These are phyloP conservation scores for Agonopterix subpropinquella DNA, from an alignment of 2,888 invertebrate species.

Conservation along the genomic window DNA sequence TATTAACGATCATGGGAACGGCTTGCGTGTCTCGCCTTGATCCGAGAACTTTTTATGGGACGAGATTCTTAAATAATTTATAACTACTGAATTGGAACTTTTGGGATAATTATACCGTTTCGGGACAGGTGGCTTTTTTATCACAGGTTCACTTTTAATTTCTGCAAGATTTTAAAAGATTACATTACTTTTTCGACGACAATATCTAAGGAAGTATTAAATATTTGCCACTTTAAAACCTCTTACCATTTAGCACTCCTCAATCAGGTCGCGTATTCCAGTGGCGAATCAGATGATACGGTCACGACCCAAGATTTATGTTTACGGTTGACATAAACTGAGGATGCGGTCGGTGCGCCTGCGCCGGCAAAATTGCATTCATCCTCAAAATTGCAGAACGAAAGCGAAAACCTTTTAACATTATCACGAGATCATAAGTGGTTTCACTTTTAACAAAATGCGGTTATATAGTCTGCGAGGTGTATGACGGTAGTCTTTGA, in stretches of 20 bases:
- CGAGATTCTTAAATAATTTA: conserved; percentile 13
- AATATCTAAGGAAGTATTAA: too few species aligned
- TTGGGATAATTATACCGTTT: conserved; percentile 2
- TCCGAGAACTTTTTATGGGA: conserved; percentile 9
- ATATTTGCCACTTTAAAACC: too few species aligned
- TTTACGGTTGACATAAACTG: conserved; percentile 44
- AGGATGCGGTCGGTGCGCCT: conserved; percentile 23
- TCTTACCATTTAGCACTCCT: too few species aligned
- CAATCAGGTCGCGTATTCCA: conserved; percentile 8
- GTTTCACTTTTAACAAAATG: neutral
- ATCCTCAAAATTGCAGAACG: neutral
- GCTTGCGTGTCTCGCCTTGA: conserved; percentile 20
- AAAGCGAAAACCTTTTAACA: neutral
- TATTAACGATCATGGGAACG: conserved; percentile 64
- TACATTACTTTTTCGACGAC: too few species aligned
- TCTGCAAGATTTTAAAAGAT: too few species aligned
- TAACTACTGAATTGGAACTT: conserved; percentile 7
- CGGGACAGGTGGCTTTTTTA: neutral
- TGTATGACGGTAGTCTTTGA: conserved; percentile 59
- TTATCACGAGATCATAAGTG: neutral
- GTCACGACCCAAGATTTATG: conserved; percentile 26
- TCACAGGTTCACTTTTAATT: too few species aligned
- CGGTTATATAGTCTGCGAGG: conserved; percentile 2
- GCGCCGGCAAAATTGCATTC: conserved; percentile 17
- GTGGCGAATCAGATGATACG: conserved; percentile 11